Conservation (phyloP, 2,113 vertebrate species). For the Verasper variegatus region DNA sequence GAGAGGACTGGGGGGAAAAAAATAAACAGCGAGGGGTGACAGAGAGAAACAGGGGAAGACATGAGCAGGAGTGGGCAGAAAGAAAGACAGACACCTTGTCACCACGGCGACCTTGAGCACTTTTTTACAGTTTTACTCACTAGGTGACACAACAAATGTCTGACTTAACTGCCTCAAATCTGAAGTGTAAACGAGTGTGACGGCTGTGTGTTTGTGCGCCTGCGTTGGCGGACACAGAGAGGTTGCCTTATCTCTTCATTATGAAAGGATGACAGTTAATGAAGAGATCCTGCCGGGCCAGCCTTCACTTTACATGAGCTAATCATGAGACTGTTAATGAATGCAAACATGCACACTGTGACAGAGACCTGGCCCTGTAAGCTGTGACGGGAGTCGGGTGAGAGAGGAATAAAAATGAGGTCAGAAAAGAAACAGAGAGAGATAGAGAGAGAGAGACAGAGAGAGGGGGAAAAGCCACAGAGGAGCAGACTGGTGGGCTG, state of each 20-base stretch:
- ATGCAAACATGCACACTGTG: conserved; percentile 13
- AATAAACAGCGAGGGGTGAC: background rate
- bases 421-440: conserved; percentile 4
- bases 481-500: conserved; percentile 48
- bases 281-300: conserved; percentile 52
- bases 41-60: conserved; percentile 7
- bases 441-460: background rate
- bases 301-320: conserved; percentile 47
- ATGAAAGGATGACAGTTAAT: conserved; percentile 53
- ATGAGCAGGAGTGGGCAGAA: background rate
- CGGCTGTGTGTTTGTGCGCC: conserved; percentile 30
- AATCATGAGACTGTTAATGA: conserved; percentile 28
- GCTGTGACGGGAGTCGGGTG: conserved; percentile 32
- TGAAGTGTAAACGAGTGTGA: conserved; percentile 39
- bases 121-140: conserved; percentile 12
- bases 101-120: conserved; percentile 26
- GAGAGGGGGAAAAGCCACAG: background rate
- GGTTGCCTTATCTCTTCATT: conserved; percentile 48
- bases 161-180: conserved; percentile 22
- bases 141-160: conserved; percentile 25
- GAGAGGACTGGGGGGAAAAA: conserved; percentile 15
- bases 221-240: conserved; percentile 29
- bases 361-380: conserved; percentile 11
- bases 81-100: conserved; percentile 4
- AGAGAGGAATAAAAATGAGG: conserved; percentile 58